These are phyloP conservation scores for Geococcyx californianus DNA, from an alignment of 2,113 vertebrate species.

Conservation along the genomic window DNA sequence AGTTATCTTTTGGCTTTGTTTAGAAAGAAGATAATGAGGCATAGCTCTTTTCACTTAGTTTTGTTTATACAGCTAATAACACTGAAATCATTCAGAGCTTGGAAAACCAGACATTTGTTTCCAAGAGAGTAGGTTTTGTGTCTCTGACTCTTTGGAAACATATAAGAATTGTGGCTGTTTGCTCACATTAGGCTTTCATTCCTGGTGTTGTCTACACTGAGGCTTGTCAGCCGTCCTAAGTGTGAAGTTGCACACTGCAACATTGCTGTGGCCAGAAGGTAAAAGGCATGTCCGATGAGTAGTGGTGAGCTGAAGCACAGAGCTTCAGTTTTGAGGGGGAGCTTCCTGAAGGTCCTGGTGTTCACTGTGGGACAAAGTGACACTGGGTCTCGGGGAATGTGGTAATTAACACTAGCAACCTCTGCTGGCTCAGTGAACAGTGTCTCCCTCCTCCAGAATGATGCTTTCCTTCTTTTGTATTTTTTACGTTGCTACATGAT, in stretches of 20 bases:
- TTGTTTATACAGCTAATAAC: not conserved
- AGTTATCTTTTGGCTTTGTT: not conserved
- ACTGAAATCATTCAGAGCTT: not conserved
- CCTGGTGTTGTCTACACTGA: not conserved
- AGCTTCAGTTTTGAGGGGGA: not conserved
- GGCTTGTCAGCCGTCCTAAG: not conserved
- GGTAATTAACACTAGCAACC: not conserved
- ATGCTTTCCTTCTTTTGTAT: not conserved
- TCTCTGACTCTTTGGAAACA: not conserved
- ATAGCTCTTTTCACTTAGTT: not conserved
- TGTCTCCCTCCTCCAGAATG: not conserved
- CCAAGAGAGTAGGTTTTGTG: not conserved
- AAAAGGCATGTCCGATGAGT: not conserved
- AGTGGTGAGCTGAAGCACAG: not conserved
- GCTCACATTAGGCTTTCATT: not conserved
- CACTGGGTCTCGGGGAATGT: not conserved
- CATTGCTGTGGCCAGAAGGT: not conserved
- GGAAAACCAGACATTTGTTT: not conserved
- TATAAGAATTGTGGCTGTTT: not conserved
- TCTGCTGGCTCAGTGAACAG: not conserved
- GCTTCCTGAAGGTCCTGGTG: not conserved
- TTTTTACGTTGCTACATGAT: not conserved
- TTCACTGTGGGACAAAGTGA: not conserved
- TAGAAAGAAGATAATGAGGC: not conserved
- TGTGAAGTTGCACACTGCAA: not conserved